These are phyloP conservation scores for Enteromius mattozi DNA, from an alignment of 2,797 vertebrate species.

Conservation along the genomic window DNA sequence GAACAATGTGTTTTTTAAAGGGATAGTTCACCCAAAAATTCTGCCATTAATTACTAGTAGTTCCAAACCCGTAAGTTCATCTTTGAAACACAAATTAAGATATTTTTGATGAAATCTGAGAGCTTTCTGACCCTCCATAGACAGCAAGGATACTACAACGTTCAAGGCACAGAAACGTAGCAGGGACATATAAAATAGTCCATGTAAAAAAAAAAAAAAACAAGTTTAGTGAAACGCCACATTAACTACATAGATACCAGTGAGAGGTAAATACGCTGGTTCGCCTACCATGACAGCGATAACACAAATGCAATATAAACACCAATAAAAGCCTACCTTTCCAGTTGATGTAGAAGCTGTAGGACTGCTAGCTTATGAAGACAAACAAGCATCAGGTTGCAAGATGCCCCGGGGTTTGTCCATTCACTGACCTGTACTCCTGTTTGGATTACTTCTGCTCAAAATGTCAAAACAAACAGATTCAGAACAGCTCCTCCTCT, in stretches of 20 bases:
- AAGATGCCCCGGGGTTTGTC: constrained; percentile 27
- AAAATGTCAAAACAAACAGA: constrained; percentile 54
- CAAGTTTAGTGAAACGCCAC: constrained; percentile 44
- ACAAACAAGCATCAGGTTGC: constrained; percentile 4
- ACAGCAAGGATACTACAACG: not conserved
- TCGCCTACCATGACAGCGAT: not conserved
- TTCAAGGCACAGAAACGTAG: not conserved
- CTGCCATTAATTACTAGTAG: not conserved
- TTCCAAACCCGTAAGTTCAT: not conserved
- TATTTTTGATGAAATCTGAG: not conserved
- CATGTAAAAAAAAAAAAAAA: no score
- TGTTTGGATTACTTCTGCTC: constrained; percentile 51
- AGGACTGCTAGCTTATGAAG: constrained; percentile 19
- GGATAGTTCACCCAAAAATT: not conserved
- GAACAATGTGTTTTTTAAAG: not conserved
- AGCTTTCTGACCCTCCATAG: not conserved
- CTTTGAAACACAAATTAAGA: not conserved
- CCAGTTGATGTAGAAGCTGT: constrained; percentile 8
- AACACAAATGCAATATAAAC: not conserved
- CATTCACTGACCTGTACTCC: constrained; percentile 34
- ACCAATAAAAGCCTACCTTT: constrained; percentile 10
- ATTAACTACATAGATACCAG: constrained; percentile 19
- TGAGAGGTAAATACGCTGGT: not conserved
- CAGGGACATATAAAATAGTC: not conserved
- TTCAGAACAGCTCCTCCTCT: constrained; percentile 44